Percentiles rank a stretch among this genome's conserved stretches.
phyloP scores from a whole-genome alignment of 2,888 invertebrate genomes.

The Siphonodentalium dalli region DNA sequence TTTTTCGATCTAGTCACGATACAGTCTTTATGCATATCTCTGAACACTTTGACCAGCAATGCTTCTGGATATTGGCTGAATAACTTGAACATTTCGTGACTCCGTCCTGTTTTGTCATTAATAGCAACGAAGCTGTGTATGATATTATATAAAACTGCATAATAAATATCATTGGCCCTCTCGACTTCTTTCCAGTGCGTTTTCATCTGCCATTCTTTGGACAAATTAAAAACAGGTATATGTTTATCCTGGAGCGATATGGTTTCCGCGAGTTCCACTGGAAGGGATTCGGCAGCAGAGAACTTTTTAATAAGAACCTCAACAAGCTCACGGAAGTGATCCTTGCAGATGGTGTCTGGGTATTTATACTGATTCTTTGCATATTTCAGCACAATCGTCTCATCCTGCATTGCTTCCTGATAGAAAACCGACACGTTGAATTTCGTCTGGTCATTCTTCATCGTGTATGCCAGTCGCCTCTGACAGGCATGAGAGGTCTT shows the following conservation, averaged over 20 bases:
- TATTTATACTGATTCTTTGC: no score
- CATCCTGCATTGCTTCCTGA: slow-evolving; percentile 73
- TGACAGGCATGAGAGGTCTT: slow-evolving; percentile 77
- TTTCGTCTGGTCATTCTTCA: slow-evolving; percentile 71
- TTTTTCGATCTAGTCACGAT: neutral
- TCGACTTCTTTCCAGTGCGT: no score
- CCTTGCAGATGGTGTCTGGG: no score
- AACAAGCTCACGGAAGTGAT: no score
- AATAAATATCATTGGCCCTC: neutral
- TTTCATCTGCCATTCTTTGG: no score
- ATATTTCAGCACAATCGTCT: no score
- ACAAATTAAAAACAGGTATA: no score
- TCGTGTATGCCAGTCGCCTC: slow-evolving; percentile 72
- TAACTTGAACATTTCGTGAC: slow-evolving; percentile 75
- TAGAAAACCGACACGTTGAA: slow-evolving; percentile 72
- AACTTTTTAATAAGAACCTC: no score
- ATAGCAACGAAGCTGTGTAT: slow-evolving; percentile 72
- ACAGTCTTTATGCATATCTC: slow-evolving; percentile 68
- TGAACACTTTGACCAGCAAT: slow-evolving; percentile 71
- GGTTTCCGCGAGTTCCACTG: no score
- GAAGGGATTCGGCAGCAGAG: no score
- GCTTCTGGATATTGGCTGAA: slow-evolving; percentile 77
- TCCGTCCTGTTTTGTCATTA: slow-evolving; percentile 72
- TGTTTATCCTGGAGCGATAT: no score
- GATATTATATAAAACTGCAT: neutral